Evolutionary conservation across 2,888 invertebrate species (phyloP), one percentile per base, ranked within the genome.

Genomic region (Pristionchus arcanus): DNA sequence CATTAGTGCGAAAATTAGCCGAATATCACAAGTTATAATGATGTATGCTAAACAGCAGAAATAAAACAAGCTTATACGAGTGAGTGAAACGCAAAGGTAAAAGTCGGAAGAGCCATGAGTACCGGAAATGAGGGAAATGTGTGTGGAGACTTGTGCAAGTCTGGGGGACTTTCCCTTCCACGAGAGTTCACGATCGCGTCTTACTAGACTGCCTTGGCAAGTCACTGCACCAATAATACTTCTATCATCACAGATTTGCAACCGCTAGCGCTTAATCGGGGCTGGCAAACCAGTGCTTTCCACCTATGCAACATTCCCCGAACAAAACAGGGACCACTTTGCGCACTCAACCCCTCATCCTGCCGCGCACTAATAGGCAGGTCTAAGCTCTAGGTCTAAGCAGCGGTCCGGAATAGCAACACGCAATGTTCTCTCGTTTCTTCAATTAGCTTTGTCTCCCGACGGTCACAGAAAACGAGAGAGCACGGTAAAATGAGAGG

Each of bases 321-420:
- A 49, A 49, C 9, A 49, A 77, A 71, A n/a, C 28, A 71, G 31
- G 13, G 28, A 42, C 34, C 15, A 19, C 16, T 77, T 37, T 42
- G 77, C 77, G 37, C 77, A 77, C 77, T 77, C 42, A 77, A 77
- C 77, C 77, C 77, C 77, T 77, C n/a, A 25, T 25, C 42, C 42
- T 77, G 42, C 42, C n/a, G 9, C 25, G 21, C 25, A 3, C 42
- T 42, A 77, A 77, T 77, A 25, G 71, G 34, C 71, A 34, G 34
- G 34, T 68, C n/a, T n/a, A n/a, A n/a, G n/a, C n/a, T n/a, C n/a
- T n/a, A n/a, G 3, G 63, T 68, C 74, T 34, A 15, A 37, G 42
- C 42, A 49, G 42, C 42, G 7, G 74, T 5, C 68, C 34, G 71
- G 34, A 71, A 34, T 34, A 25, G 77, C 42, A n/a, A 68, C n/a